Percentiles rank a stretch among this genome's conserved stretches.
phyloP scores from a whole-genome alignment of 2,888 invertebrate genomes.

The Drosophila nr. fundita region DNA sequence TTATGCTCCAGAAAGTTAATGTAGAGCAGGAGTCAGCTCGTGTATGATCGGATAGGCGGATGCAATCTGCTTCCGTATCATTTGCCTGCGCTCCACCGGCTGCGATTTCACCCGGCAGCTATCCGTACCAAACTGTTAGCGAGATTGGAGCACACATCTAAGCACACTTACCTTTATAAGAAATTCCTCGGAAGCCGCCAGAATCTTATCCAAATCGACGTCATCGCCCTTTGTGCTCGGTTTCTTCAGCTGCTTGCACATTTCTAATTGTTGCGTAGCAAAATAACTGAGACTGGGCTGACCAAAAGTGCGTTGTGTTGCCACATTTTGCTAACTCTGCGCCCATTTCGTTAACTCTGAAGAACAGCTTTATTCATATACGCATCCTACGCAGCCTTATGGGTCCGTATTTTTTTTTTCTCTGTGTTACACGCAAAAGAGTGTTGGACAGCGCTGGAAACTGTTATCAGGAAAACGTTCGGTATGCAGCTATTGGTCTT shows the following conservation, averaged over 20 bases:
- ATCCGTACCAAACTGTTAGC: conserved; percentile 76
- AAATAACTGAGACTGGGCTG: conserved; percentile 39
- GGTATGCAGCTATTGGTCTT: not conserved
- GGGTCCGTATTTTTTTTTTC: no score
- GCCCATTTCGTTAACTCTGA: not conserved
- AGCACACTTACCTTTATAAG: conserved; percentile 62
- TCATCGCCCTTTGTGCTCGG: conserved; percentile 43
- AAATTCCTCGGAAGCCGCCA: conserved; percentile 69
- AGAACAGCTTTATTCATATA: not conserved
- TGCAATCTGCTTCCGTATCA: conserved; percentile 82
- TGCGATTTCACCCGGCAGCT: conserved; percentile 81
- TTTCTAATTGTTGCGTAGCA: conserved; percentile 56
- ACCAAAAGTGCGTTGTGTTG: not conserved
- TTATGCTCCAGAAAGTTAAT: conserved; percentile 89
- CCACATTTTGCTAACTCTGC: fast-evolving
- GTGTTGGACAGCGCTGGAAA: not conserved
- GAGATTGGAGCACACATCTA: not conserved
- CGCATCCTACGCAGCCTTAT: not conserved
- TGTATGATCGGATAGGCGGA: conserved; percentile 90
- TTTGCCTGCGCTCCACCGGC: conserved; percentile 66
- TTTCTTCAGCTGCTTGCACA: conserved; percentile 58
- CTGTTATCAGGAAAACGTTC: not conserved
- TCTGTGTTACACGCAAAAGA: not conserved
- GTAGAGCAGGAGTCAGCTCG: conserved; percentile 88
- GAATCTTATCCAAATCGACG: conserved; percentile 66